Conservation (phyloP, 2,113 vertebrate species). For the Erythrolamprus reginae region DNA sequence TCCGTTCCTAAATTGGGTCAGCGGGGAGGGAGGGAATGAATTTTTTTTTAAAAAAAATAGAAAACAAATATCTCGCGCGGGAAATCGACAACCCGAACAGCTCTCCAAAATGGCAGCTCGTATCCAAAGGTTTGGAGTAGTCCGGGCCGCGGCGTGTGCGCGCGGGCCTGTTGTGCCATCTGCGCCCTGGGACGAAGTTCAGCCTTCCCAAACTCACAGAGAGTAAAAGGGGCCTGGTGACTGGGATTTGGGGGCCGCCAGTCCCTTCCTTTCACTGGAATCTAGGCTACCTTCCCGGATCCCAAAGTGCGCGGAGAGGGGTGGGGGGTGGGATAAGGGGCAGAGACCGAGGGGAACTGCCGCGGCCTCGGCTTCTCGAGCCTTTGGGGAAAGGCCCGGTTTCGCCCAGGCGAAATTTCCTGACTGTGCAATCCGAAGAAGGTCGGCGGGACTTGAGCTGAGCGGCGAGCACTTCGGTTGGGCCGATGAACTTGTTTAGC, state of each 20-base stretch:
- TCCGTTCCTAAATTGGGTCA: conserved; percentile 10
- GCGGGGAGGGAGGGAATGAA: background rate
- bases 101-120: background rate
- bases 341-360: background rate
- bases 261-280: background rate
- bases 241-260: too few species aligned
- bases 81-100: background rate
- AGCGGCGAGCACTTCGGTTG: background rate
- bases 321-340: background rate
- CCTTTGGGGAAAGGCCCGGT: background rate
- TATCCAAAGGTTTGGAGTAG: background rate
- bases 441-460: background rate
- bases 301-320: too few species aligned
- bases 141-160: background rate
- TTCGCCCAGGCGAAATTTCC: background rate
- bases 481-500: background rate
- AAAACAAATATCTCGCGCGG: background rate
- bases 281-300: background rate
- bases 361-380: background rate
- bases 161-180: background rate
- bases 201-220: background rate
- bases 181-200: background rate
- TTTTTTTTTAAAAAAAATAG: too few species aligned
- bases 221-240: background rate
- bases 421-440: background rate